Percentiles rank a stretch among this genome's conserved stretches.
Conservation (phyloP, 2,797 vertebrate species). For the Oceanodroma leucorhoa region DNA sequence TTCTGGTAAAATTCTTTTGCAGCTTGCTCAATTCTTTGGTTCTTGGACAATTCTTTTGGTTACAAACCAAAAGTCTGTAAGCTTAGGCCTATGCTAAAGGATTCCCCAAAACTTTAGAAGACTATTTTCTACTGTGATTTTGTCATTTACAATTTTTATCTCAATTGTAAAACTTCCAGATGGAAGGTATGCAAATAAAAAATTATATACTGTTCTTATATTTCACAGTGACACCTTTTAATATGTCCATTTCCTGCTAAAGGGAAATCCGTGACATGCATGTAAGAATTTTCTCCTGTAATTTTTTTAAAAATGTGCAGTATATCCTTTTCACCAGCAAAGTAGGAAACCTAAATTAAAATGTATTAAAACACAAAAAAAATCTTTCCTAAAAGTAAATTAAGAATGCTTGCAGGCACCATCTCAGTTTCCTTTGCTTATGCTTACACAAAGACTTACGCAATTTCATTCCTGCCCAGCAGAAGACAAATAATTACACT, state of each 20-base stretch:
- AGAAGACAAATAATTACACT: neutral
- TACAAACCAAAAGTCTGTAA: neutral
- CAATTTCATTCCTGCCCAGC: neutral
- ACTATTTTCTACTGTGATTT: neutral
- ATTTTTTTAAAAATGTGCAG: rapidly evolving
- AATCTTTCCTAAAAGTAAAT: neutral
- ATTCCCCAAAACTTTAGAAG: neutral
- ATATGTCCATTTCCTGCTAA: neutral
- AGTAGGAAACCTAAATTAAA: neutral
- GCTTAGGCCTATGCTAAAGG: neutral
- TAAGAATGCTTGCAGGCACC: neutral
- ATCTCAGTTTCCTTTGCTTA: neutral
- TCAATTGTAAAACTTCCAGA: neutral
- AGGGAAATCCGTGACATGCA: neutral
- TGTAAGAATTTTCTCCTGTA: neutral
- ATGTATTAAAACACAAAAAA: neutral
- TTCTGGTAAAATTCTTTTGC: neutral
- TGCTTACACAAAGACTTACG: neutral
- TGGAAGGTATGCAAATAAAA: neutral
- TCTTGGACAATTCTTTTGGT: neutral
- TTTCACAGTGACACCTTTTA: neutral
- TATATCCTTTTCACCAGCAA: neutral
- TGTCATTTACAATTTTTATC: neutral
- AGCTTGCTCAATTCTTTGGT: neutral
- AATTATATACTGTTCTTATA: neutral